Percentiles rank a stretch among this genome's conserved stretches.
These are phyloP conservation scores for Cichladusa arquata DNA, from an alignment of 2,113 vertebrate genomes.

Conservation along the genomic window DNA sequence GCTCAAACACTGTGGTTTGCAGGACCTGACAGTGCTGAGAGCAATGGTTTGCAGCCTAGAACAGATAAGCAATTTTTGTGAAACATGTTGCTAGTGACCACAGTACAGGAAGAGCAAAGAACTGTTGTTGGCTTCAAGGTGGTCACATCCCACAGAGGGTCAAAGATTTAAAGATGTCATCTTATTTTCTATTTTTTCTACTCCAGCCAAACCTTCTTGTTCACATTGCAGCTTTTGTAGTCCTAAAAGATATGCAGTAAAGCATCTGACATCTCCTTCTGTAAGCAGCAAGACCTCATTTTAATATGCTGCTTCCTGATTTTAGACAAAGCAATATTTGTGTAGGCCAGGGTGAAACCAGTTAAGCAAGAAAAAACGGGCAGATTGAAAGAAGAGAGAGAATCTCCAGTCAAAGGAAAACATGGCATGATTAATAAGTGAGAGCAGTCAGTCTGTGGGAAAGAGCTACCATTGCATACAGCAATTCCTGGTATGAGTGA, in stretches of 20 bases:
- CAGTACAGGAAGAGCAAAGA: neutral
- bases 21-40: neutral
- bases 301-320: slow-evolving; percentile 36
- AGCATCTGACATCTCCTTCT: neutral
- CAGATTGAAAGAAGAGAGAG: slow-evolving; percentile 1
- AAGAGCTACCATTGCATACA: neutral
- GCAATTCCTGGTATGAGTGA: neutral
- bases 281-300: neutral
- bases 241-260: neutral
- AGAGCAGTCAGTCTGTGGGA: neutral
- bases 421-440: neutral
- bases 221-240: neutral
- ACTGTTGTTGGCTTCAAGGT: neutral
- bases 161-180: neutral
- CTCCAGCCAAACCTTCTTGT: neutral
- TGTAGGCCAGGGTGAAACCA: slow-evolving; percentile 30
- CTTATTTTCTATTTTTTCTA: neutral
- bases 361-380: slow-evolving; percentile 38
- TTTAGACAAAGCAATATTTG: slow-evolving; percentile 59
- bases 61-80: neutral
- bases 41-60: neutral
- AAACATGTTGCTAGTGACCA: neutral
- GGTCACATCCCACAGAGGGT: neutral
- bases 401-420: neutral
- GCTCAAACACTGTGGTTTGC: neutral